These are phyloP conservation scores for Nymphalis c-album DNA, from an alignment of 2,888 invertebrate species.

Conservation along the genomic window DNA sequence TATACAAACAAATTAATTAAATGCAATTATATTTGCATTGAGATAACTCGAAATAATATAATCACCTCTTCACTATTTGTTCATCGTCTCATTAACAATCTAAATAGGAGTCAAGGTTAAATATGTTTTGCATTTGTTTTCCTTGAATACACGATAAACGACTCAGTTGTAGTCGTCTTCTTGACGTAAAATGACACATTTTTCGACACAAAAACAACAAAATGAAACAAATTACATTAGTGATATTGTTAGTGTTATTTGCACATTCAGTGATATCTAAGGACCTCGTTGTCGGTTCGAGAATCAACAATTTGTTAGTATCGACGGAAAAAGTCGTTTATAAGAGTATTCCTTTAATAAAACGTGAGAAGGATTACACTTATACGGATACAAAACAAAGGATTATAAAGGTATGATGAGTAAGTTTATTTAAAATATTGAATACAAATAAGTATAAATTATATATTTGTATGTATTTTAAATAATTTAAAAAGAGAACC, in stretches of 20 bases:
- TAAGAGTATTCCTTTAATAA: conserved; percentile 56
- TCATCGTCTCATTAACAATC: conserved; percentile 1
- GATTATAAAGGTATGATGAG: conserved; percentile 61
- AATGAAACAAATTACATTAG: conserved; percentile 56
- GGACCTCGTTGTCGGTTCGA: conserved; percentile 63
- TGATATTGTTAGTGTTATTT: conserved; percentile 54
- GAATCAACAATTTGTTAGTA: conserved; percentile 67
- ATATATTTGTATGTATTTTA: too few relatives aligned
- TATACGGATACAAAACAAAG: conserved; percentile 64
- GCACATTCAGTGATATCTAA: conserved; percentile 56
- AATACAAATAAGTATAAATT: too few relatives aligned
- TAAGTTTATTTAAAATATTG: too few relatives aligned
- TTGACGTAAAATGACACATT: conserved; percentile 45
- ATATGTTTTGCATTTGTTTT: conserved; percentile 51
- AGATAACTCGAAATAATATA: not conserved
- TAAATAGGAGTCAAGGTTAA: conserved; percentile 50
- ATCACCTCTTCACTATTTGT: not conserved
- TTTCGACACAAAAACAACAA: conserved; percentile 40
- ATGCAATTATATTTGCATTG: not conserved
- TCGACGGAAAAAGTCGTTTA: conserved; percentile 65
- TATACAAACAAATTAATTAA: not conserved
- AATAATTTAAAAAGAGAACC: too few relatives aligned
- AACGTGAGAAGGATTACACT: conserved; percentile 65
- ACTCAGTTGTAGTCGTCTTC: conserved; percentile 34
- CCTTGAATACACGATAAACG: conserved; percentile 43